Evolutionary conservation across 2,888 invertebrate genomes (phyloP), one percentile per base, ranked within the genome.

Genomic region (Chaitophorus viminalis): DNA sequence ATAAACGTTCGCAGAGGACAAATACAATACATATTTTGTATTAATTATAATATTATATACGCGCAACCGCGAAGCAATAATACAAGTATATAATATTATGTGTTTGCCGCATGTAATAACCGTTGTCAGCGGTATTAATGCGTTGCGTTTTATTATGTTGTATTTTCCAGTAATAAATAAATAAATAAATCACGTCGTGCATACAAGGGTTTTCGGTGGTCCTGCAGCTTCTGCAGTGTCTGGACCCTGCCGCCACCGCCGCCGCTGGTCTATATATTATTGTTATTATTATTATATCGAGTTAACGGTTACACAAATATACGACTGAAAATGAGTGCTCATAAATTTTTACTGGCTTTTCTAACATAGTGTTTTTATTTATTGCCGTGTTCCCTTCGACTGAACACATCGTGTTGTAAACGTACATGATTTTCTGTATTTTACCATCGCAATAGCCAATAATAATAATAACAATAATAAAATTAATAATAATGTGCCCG

Each of bases 311-410:
- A 46, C 46, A 46, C 46, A 9, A 5, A 46, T 74, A 82, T 52
- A 72, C 54, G 83, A 83, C 84, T 77, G 77, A 77, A 85, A 85
- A 85, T 77, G 77, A 46, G 68, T 25, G 84, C n/a, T 21, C 77
- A 77, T 85, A 85, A 85, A 85, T 85, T 85, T 77, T 85, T 85
- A 68, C 84, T 52, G 77, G 36, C 68, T 85, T 52, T 68, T 68
- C 84, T 70, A 33, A 68, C 84, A 18, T 17, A 36, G 84, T 68
- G 77, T 77, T 85, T 83, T 85, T 77, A 85, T 85, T 85, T 85
- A 85, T 77, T n/a, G 84, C 72, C 25, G n/a, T 9, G 5, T 25
- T 52, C 46, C 72, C 70, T 52, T 31, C n/a, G 54, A 74, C 33
- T 25, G 21, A 1, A 31, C 29, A 31, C 68, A 39, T 39, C 36